Evolutionary conservation across 2,797 vertebrate genomes (phyloP), one percentile per base, ranked within the genome.

Genomic region (Sphaeramia orbicularis): DNA sequence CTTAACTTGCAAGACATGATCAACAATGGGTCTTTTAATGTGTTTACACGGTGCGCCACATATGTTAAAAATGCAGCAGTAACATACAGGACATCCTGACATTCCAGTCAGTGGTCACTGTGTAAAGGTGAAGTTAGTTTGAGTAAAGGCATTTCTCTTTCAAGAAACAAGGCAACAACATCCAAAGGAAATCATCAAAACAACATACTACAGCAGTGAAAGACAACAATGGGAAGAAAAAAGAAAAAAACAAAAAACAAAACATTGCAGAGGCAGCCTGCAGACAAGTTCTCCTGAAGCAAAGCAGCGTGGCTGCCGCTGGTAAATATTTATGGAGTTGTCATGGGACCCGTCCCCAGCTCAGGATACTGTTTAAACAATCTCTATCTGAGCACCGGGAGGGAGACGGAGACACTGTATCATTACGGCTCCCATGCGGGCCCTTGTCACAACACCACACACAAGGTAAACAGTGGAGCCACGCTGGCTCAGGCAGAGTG

Each of bases 261-360:
- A 90, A 90, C 87, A 87, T 13, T 16, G 84, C 73, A 71, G 67
- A 89, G 83, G 85, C 77, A 87, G 72, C 76, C 84, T 86, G 85
- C 85, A 88, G 92, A 89, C 76, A 61, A 87, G 81, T 59, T 27
- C 76, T 82, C 74, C 71, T 80, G 76, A 87, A 87, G 81, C 62
- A 45, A 56, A 78, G 78, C 76, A 65, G 78, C 60, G 56, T 60
- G 86, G 83, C 81, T 81, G 75, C 77, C 73, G 74, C 79, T 67
- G 78, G 92, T 95, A 95, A 95, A 95, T 95, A 95, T 95, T 95
- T 94, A 88, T 86, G 70, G 76, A 80, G 94, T 95, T 93, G 93
- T 93, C 94, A 94, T 94, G 94, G 94, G 90, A 93, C 91, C 93
- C 85, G 85, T 90, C 88, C 85, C 77, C 82, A 71, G 89, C 89